Conservation (phyloP, 2,888 invertebrate species). For the Harmothoe impar region DNA sequence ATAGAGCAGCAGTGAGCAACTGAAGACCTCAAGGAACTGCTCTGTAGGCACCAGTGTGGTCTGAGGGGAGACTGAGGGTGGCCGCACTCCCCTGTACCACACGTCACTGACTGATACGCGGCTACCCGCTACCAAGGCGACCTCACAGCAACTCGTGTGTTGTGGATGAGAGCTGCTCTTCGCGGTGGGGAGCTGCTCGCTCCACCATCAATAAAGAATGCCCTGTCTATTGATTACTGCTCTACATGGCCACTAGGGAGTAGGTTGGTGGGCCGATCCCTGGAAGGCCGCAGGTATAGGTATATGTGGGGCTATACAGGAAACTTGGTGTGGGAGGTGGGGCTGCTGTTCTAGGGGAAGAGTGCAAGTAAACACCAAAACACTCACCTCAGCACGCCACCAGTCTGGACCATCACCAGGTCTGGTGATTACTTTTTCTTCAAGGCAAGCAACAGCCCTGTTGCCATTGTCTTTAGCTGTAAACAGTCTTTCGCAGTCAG, state of each 20-base stretch:
- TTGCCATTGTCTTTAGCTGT: no score
- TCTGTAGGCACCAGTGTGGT: not conserved
- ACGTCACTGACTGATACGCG: not conserved
- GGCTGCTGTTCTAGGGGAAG: not conserved
- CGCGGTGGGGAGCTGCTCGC: conserved; percentile 3
- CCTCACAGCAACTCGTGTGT: not conserved
- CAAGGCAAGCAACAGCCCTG: no score
- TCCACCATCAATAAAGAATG: not conserved
- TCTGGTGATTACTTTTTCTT: no score
- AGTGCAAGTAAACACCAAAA: not conserved
- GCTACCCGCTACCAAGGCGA: not conserved
- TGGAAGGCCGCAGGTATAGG: not conserved
- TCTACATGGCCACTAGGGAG: not conserved
- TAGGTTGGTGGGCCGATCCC: not conserved
- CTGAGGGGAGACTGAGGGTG: not conserved
- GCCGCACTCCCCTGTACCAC: not conserved
- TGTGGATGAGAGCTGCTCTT: not conserved
- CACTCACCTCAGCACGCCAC: no score
- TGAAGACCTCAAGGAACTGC: not conserved
- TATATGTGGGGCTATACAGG: no score
- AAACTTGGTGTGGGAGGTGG: no score
- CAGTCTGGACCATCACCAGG: no score
- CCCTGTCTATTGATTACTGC: not conserved
- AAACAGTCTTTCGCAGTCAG: no score
- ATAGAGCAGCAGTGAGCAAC: not conserved